Base-by-base conservation (phyloP, 1,140 invertebrate genomes). In the Pogonomyrmex californicus region DNA sequence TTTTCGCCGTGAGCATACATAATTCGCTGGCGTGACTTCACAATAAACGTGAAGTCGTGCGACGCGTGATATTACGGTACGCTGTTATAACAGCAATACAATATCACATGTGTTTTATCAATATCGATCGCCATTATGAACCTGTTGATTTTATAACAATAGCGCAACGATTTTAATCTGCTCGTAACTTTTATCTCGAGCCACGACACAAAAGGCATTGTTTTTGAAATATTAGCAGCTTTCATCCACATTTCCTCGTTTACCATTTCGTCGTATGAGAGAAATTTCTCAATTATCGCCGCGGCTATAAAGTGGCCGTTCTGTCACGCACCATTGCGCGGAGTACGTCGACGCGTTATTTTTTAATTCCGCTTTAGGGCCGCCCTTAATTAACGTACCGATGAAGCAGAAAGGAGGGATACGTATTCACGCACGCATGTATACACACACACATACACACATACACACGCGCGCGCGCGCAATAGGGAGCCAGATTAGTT, bases 331-430 rank as follows among this genome's bases (percentile, higher is more conserved):
- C 63, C 65, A 66, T 81, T 56, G 47, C 73, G 73, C 47, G 44
- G 44, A 62, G 14, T 90, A 86, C 89, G 85, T 91, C 87, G 86
- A 90, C 89, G 90, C 91, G 91, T 88, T 91, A 91, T 93, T 93
- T 91, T 90, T 92, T 91, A 90, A 89, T 91, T 90, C 56, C 51
- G 56, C 60, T 47, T 12, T 58, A 76, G 66, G 81, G 79, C 78
- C 44, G 83, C 76, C 82, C 62, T 91, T 91, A 91, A 91, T 91
- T 91, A 90, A 81, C 70, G 76, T 68, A 65, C 51, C 90, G 86
- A 90, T 82, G 82, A 75, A 85, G 87, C 70, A 76, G 83, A 90
- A 87, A 71, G 76, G 30, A 68, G 83, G 79, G 58, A 58, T 38
- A 14, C 14, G 38, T 14, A 47, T 58, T 7, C 41, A 12, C n/a